These are phyloP conservation scores for Gracilinanus agilis DNA, from an alignment of 2,113 vertebrate species.

Conservation along the genomic window DNA sequence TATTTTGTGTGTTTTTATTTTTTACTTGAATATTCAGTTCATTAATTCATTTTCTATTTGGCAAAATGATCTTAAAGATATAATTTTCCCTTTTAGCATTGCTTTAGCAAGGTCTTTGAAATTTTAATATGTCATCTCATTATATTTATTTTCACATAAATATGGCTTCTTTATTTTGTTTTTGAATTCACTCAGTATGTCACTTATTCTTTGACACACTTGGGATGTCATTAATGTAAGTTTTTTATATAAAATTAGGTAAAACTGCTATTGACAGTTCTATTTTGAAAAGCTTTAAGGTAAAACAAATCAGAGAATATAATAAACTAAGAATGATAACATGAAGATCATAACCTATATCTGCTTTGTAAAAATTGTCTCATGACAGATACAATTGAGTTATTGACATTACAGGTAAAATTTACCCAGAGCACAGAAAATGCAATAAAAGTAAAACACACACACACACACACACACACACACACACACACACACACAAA, in stretches of 20 bases:
- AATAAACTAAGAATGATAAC: slow-evolving; percentile 30
- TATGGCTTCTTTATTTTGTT: neutral
- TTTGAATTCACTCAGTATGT: slow-evolving; percentile 8
- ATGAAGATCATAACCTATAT: slow-evolving; percentile 32
- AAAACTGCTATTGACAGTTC: neutral
- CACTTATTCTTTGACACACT: neutral
- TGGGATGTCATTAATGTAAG: neutral
- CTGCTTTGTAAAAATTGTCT: neutral
- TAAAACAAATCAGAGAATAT: neutral
- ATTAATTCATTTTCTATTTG: neutral
- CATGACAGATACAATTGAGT: neutral
- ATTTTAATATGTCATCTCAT: slow-evolving; percentile 1
- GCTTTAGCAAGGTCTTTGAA: neutral
- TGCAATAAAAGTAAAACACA: neutral
- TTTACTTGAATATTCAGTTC: neutral
- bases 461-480: too few relatives aligned
- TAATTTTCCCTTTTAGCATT: neutral
- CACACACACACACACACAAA: too few relatives aligned
- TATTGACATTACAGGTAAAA: slow-evolving; percentile 13
- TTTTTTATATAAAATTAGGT: slow-evolving; percentile 44
- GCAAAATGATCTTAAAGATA: neutral
- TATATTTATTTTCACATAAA: neutral
- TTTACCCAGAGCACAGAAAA: slow-evolving; percentile 16
- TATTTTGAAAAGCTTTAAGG: slow-evolving; percentile 4
- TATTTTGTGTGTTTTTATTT: neutral